Evolutionary conservation across 2,113 vertebrate genomes (phyloP), one percentile per base, ranked within the genome.

Genomic region (Solea senegalensis): DNA sequence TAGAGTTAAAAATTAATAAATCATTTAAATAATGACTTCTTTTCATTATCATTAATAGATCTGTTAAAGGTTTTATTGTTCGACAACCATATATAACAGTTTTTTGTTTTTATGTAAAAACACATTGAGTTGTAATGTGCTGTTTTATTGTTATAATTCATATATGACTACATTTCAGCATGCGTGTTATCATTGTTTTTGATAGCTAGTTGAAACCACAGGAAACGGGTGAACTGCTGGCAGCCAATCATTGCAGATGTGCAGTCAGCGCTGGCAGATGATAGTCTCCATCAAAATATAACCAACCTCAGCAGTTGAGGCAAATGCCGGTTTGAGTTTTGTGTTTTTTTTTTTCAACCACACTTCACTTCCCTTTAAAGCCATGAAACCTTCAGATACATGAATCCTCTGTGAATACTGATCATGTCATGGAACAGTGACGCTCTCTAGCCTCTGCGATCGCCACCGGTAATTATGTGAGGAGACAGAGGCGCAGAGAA

Each of bases 171-270:
- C 34, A 34, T 34, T 4, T 4, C 34, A 1, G 1, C 5, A 2
- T 0, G 66, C n/a, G 13, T 46, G 45, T 67, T 53, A 2, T 70
- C 72, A 80, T 74, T 63, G 60, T 70, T 69, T 57, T 72, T 9
- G 2, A 56, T 28, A 75, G 69, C 78, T 69, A 58, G 43, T 58
- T 46, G 11, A 84, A 84, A 85, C 83, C 88, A 90, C 88, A 93
- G 91, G 89, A 93, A 90, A 85, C 27, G 51, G 89, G 72, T 67
- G 72, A 72, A 82, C 78, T 62, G 80, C 68, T 70, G 14, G 8
- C 77, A 86, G 63, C 88, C 86, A 87, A 87, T 85, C 65, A 58
- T 28, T 86, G 86, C 87, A 88, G 45, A 66, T 50, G 65, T 75
- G 9, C 63, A 74, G 61, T 43, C 55, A 57, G 52, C 3, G 5